Conservation (phyloP, 2,888 invertebrate species). For the Melieria crassipennis region DNA sequence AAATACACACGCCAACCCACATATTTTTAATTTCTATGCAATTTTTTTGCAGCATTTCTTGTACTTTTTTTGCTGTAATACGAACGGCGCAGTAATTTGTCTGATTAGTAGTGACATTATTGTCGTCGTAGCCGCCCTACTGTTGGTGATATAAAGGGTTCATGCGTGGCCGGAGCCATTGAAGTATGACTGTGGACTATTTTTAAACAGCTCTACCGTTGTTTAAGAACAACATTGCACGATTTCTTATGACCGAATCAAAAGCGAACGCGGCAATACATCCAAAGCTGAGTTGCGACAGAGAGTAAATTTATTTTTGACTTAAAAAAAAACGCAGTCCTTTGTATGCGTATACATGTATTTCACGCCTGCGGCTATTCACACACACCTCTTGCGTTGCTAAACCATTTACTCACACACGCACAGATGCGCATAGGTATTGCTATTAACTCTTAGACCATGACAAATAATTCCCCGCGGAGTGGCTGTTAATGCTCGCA, state of each 20-base stretch:
- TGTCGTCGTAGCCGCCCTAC: not conserved
- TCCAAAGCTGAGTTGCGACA: too few relatives aligned
- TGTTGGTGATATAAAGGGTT: not conserved
- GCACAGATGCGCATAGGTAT: not conserved
- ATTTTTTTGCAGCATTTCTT: slow-evolving; percentile 11
- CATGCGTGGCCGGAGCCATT: not conserved
- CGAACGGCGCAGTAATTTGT: slow-evolving; percentile 8
- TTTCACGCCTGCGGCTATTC: not conserved
- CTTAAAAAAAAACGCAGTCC: not conserved
- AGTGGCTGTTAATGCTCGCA: slow-evolving; percentile 5
- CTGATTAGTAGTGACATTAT: not conserved
- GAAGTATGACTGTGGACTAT: too few relatives aligned
- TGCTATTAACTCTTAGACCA: slow-evolving; percentile 15
- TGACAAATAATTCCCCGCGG: slow-evolving; percentile 28
- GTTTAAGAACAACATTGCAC: slow-evolving; percentile 1
- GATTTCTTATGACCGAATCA: too few relatives aligned
- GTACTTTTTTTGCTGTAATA: not conserved
- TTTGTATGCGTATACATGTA: too few relatives aligned
- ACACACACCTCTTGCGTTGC: not conserved
- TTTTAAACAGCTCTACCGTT: not conserved
- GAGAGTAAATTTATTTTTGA: too few relatives aligned
- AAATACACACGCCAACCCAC: not conserved
- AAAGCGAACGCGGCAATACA: too few relatives aligned
- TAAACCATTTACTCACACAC: not conserved
- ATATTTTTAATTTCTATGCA: not conserved